These are phyloP conservation scores for Bombus huntii DNA, from an alignment of 1,140 invertebrate species.

Conservation along the genomic window DNA sequence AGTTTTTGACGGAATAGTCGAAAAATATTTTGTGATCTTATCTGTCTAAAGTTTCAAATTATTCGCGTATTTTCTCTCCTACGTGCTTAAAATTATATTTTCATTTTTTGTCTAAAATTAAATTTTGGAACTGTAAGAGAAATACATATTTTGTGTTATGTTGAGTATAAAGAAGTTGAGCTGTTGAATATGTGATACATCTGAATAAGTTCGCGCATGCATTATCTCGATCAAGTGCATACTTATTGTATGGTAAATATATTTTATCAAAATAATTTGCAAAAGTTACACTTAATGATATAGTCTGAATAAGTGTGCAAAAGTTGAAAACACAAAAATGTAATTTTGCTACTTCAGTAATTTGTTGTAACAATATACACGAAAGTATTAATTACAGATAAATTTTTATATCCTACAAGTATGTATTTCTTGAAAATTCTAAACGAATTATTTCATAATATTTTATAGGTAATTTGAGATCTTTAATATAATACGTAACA, in stretches of 20 bases:
- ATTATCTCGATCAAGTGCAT: not conserved
- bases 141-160: not conserved
- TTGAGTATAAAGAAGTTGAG: not conserved
- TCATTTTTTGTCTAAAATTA: not conserved
- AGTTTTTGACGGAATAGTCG: not conserved
- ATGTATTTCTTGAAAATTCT: not conserved
- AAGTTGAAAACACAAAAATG: not conserved
- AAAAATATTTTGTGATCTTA: not conserved
- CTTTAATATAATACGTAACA: not conserved
- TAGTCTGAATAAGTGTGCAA: too few relatives aligned
- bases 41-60: not conserved
- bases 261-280: not conserved
- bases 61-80: not conserved
- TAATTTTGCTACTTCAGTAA: not conserved
- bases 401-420: too few relatives aligned
- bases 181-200: not conserved
- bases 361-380: not conserved
- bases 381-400: not conserved
- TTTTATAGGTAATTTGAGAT: not conserved
- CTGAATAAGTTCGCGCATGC: not conserved
- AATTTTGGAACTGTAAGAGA: not conserved
- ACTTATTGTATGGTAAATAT: not conserved
- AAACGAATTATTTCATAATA: not conserved
- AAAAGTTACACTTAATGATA: not conserved
- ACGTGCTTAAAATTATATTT: not conserved